Base-by-base conservation (phyloP, 2,797 vertebrate genomes). In the Xenops minutus region DNA sequence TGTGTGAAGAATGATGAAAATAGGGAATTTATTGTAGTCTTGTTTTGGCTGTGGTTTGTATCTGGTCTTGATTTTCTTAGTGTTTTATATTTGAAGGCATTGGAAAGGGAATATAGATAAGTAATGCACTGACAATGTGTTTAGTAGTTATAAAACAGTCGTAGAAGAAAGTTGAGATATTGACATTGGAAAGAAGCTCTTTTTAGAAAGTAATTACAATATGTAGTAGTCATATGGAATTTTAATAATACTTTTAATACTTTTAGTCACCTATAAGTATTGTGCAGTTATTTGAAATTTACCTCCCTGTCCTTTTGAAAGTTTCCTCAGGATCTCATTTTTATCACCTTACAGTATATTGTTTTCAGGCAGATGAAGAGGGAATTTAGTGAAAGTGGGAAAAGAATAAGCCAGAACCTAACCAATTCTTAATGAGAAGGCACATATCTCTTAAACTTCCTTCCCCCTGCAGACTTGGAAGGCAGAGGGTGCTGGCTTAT, bases 61-160 rank as follows among this genome's bases (percentile, higher is more conserved):
- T 85, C 95, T 93, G 66, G 56, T 92, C 56, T 91, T 90, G 69
- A 92, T 90, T 96, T 96, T 89, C 79, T 62, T 41, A n/a, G 34
- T 59, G 36, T 26, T 93, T 93, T 86, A 43, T 88, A 46, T 66
- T 61, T 48, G 43, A 69, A 85, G 41, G 6, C 62, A 24, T 49
- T 69, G 59, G 59, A 79, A 88, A 84, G 44, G 41, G 18, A 54
- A 51, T 52, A 32, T 36, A 6, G 8, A 56, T 49, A 76, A 63
- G 51, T 55, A 86, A 69, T 34, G 62, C 37, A 18, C 6, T 54
- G 76, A 63, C 55, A 79, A 11, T 43, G 9, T 69, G 64, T 71
- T 87, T 55, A 78, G 17, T 77, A n/a, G 48, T 69, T 69, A 62
- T 22, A 75, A 75, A 89, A 73, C 48, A 44, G 10, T n/a, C 11